Evolutionary conservation across 2,113 vertebrate genomes (phyloP).

Genomic region (Synodontis membranacea): DNA sequence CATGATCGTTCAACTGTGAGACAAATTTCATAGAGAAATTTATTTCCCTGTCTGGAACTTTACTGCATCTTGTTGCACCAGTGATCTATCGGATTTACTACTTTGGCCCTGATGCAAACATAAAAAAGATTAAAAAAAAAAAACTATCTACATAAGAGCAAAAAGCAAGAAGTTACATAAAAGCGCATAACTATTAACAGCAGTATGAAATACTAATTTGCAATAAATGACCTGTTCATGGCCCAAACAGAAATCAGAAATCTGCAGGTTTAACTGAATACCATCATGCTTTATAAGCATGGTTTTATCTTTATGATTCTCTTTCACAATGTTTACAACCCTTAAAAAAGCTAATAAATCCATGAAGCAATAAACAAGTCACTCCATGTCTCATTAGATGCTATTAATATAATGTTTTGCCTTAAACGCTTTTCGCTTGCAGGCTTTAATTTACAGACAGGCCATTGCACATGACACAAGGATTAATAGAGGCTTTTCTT

Average conservation of each 20-base stretch:
- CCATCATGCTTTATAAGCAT: background rate
- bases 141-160: background rate
- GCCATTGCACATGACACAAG: background rate
- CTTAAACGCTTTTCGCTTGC: background rate
- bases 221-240: background rate
- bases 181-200: background rate
- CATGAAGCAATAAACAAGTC: constrained; percentile 22
- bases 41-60: background rate
- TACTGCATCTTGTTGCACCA: background rate
- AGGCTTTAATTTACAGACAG: constrained; percentile 22
- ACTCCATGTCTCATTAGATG: constrained; percentile 16
- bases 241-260: background rate
- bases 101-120: background rate
- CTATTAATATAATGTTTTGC: constrained; percentile 16
- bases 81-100: background rate
- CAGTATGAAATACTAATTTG: background rate
- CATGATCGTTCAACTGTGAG: background rate
- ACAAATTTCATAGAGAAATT: constrained; percentile 1
- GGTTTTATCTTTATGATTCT: background rate
- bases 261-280: constrained; percentile 9
- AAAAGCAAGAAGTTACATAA: background rate
- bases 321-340: constrained; percentile 20
- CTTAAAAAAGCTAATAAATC: constrained; percentile 28
- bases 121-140: background rate
- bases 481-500: constrained; percentile 37